Percentiles rank a stretch among this genome's conserved stretches.
phyloP scores from a whole-genome alignment of 2,888 invertebrate genomes.

The Allygus modestus region DNA sequence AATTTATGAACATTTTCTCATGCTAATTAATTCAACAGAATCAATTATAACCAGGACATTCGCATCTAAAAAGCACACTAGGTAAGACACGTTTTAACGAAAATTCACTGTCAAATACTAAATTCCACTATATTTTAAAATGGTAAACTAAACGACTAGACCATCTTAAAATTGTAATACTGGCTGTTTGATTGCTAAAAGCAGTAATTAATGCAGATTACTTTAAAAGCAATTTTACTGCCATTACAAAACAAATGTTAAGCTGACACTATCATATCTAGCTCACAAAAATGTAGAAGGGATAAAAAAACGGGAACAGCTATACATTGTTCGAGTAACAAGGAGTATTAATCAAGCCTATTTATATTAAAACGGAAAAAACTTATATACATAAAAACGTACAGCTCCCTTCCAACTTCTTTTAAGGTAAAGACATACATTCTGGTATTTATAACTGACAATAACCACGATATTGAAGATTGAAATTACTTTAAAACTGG shows the following conservation, averaged over 20 bases:
- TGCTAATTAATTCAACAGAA: no score
- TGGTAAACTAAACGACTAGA: not conserved
- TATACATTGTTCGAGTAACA: not conserved
- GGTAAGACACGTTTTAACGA: not conserved
- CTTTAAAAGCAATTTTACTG: not conserved
- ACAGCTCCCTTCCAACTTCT: not conserved
- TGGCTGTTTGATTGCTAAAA: not conserved
- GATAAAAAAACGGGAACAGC: not conserved
- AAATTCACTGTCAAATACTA: not conserved
- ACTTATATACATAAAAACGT: not conserved
- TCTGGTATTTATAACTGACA: no score
- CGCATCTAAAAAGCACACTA: not conserved
- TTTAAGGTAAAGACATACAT: no score
- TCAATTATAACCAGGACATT: no score
- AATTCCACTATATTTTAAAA: no score
- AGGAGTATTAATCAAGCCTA: not conserved
- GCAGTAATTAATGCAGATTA: conserved; percentile 7
- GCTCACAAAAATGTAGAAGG: not conserved
- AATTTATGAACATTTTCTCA: no score
- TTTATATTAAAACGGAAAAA: not conserved
- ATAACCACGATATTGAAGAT: no score
- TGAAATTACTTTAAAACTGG: no score
- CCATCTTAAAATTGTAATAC: not conserved
- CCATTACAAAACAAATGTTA: conserved; percentile 1
- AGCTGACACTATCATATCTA: not conserved